phyloP scores from a whole-genome alignment of 2,888 invertebrate species.

The Andrena bucephala region DNA sequence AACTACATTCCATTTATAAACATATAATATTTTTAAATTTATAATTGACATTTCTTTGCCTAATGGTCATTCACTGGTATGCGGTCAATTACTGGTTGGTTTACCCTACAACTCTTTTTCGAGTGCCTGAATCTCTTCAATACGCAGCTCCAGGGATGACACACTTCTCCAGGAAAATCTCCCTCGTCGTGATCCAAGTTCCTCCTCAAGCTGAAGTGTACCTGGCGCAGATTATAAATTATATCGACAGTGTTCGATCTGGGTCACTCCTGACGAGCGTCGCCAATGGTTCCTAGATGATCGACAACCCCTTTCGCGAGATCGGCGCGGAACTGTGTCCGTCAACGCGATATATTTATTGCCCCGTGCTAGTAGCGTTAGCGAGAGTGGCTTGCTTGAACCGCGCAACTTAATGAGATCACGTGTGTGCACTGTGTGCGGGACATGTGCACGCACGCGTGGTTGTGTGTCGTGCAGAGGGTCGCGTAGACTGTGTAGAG shows the following conservation, averaged over 20 bases:
- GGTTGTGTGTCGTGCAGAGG: conserved; percentile 30
- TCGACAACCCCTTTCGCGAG: conserved; percentile 50
- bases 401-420: conserved; percentile 68
- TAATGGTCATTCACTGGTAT: no score
- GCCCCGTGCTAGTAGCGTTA: conserved; percentile 35
- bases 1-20: no score
- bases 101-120: no score
- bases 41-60: no score
- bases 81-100: no score
- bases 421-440: conserved; percentile 44
- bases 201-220: background rate
- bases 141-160: background rate
- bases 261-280: conserved; percentile 12
- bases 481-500: background rate
- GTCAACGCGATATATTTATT: conserved; percentile 67
- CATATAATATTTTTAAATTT: no score
- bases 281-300: conserved; percentile 15
- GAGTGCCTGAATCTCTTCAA: no score
- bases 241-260: conserved; percentile 34
- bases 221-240: conserved; percentile 34
- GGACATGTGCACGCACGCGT: conserved; percentile 30
- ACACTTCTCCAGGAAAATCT: background rate
- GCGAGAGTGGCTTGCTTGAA: conserved; percentile 4
- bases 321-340: conserved; percentile 55
- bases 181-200: background rate